Evolutionary conservation across 2,797 vertebrate species (phyloP).

Genomic region (Coendou prehensilis): DNA sequence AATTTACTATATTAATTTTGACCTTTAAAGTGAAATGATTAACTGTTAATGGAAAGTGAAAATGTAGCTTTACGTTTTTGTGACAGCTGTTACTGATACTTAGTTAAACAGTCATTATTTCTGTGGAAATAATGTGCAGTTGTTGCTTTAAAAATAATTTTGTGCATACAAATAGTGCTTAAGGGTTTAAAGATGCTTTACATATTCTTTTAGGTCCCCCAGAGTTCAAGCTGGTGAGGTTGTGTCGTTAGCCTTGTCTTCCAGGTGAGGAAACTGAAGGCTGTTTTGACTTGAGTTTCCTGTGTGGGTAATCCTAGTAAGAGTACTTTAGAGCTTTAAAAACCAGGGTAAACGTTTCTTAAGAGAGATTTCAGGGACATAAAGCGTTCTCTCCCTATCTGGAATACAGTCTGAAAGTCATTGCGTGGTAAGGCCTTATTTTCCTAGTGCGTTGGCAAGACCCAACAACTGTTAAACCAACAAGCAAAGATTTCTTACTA

Average conservation of each 20-base stretch:
- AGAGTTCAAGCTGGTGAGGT: neutral
- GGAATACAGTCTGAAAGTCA: neutral
- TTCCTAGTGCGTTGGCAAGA: neutral
- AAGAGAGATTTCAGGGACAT: neutral
- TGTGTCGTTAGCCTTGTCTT: neutral
- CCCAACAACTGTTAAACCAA: neutral
- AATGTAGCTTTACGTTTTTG: conserved; percentile 4
- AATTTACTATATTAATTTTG: conserved; percentile 26
- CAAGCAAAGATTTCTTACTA: neutral
- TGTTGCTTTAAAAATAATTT: conserved; percentile 26
- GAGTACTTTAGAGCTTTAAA: neutral
- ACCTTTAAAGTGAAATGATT: conserved; percentile 35
- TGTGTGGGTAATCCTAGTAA: neutral
- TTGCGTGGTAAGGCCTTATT: neutral
- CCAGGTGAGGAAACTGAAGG: neutral
- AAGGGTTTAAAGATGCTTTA: neutral
- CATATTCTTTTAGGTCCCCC: neutral
- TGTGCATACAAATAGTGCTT: neutral
- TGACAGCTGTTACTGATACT: neutral
- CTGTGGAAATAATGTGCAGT: neutral
- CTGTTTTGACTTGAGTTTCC: neutral
- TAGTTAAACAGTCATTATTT: neutral
- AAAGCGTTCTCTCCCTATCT: neutral
- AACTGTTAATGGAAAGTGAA: neutral
- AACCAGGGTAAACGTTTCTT: neutral